Base-by-base conservation (phyloP, 1,140 invertebrate species). In the Microplitis demolitor region DNA sequence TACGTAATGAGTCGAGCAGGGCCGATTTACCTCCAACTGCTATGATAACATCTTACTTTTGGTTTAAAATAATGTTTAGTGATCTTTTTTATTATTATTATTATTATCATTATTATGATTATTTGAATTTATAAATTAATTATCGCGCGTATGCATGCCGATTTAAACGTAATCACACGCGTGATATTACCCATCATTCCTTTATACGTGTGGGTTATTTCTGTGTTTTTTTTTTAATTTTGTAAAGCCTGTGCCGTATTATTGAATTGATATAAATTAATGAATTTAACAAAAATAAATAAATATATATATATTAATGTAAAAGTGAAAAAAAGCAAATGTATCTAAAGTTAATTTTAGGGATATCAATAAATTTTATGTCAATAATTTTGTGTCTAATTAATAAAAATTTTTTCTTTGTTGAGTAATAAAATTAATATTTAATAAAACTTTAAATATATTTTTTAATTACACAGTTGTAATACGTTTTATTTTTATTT, bases 291-390 rank as follows among this genome's bases (percentile, higher is more conserved):
- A 54, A 54, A 14, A n/a, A 54, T n/a, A 14, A 54, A 13, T 54
- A 54, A 54, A 14, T 54, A n/a, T 14, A 54, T 58, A 24, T 24
- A 24, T 58, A 31, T 31, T 50, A 50, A 66, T 66, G 63, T 66
- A 66, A 50, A 66, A 16, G 63, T 66, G 4, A 24, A 24, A 24
- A 24, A 24, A 24, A 24, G 2, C 24, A 24, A 63, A 13, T 39
- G 37, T 63, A 63, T 63, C 35, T 37, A 13, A 63, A 63, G 35
- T 63, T 35, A 63, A 63, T 63, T n/a, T 14, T 63, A 35, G 34
- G 34, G n/a, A 63, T 63, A 63, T 63, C 37, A 63, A 35, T 45
- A 63, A 63, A 63, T 39, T 63, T 60, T 60, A 60, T 60, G 58
- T 60, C n/a, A 60, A 4, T 60, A 16, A 16, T 14, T 13, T 13